Percentiles rank a stretch among this genome's conserved stretches.
Evolutionary conservation across 2,113 vertebrate genomes (phyloP).

Genomic region (Fulmarus glacialis): DNA sequence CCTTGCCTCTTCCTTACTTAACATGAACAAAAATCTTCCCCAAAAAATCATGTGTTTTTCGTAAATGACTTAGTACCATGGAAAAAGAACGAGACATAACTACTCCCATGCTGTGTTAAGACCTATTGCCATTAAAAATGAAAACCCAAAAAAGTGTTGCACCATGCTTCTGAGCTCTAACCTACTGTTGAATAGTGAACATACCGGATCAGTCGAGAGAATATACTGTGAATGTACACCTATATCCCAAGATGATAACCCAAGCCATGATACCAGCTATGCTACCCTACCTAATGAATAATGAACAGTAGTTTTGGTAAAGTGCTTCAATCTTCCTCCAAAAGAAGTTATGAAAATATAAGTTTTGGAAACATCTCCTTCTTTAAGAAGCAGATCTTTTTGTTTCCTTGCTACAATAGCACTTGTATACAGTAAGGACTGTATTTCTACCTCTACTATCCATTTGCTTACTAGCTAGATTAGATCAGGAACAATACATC

Average conservation of each 20-base stretch:
- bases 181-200: background rate
- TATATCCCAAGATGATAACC: background rate
- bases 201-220: background rate
- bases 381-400: slow-evolving; percentile 59
- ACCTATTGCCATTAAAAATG: slow-evolving; percentile 13
- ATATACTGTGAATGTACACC: background rate
- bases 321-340: slow-evolving; percentile 56
- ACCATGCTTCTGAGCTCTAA: slow-evolving; percentile 2
- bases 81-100: background rate
- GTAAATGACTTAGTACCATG: background rate
- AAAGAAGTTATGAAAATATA: slow-evolving; percentile 54
- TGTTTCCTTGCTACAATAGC: slow-evolving; percentile 54
- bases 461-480: background rate
- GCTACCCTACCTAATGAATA: slow-evolving; percentile 1
- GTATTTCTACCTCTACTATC: slow-evolving; percentile 9
- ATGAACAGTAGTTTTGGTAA: slow-evolving; percentile 59
- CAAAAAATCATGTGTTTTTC: fast-evolving
- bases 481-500: background rate
- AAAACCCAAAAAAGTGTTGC: background rate
- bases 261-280: background rate
- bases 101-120: background rate
- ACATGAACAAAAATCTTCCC: background rate
- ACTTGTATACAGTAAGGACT: slow-evolving; percentile 30
- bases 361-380: slow-evolving; percentile 61
- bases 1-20: background rate